Percentiles rank a stretch among this genome's conserved stretches.
Evolutionary conservation across 2,888 invertebrate species (phyloP).

Genomic region (Dynastes maya): DNA sequence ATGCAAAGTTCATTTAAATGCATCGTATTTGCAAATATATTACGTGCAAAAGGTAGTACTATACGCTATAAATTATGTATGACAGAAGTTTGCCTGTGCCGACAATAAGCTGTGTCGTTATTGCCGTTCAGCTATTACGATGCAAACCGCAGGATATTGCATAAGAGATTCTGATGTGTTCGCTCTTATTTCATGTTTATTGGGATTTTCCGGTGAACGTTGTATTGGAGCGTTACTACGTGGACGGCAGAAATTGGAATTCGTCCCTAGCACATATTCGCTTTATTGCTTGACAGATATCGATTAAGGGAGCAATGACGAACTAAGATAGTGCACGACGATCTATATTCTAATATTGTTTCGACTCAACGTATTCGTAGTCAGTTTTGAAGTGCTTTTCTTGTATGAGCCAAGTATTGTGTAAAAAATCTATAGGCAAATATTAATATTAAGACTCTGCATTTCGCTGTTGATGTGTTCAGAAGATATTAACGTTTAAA

Average conservation of each 20-base stretch:
- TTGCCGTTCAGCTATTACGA: conserved; percentile 21
- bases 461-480: neutral
- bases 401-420: neutral
- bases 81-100: conserved; percentile 29
- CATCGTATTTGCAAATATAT: conserved; percentile 5
- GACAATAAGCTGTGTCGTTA: conserved; percentile 26
- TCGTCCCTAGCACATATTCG: conserved; percentile 26
- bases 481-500: no score
- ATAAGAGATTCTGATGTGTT: conserved; percentile 36
- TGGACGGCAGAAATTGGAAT: conserved; percentile 43
- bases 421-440: neutral
- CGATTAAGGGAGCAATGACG: conserved; percentile 20
- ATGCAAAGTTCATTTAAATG: neutral
- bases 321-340: neutral
- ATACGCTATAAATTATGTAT: conserved; percentile 26
- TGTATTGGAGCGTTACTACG: conserved; percentile 30
- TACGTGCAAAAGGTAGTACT: neutral
- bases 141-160: conserved; percentile 39
- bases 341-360: neutral
- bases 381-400: neutral
- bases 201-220: conserved; percentile 43
- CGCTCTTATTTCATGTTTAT: conserved; percentile 47
- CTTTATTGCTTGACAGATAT: conserved; percentile 34
- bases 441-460: no score
- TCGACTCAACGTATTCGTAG: neutral